Percentiles rank a stretch among this genome's conserved stretches.
phyloP scores from a whole-genome alignment of 2,797 vertebrate genomes.

The Pachyuromys duprasi region DNA sequence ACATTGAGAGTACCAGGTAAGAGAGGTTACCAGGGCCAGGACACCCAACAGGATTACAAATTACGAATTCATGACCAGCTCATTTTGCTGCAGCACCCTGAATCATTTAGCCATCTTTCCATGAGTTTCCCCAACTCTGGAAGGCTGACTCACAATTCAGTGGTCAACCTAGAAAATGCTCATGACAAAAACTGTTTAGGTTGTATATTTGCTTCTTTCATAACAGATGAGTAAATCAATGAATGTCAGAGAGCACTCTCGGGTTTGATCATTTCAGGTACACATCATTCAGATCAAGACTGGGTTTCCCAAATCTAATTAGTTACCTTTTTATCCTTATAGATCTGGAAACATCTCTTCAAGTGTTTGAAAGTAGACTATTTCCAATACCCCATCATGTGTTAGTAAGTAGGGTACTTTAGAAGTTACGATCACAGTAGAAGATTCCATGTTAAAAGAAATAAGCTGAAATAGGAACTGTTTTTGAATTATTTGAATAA shows the following conservation, averaged over 20 bases:
- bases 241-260: neutral
- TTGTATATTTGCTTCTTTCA: neutral
- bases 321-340: slow-evolving; percentile 38
- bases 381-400: neutral
- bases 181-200: neutral
- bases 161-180: slow-evolving; percentile 59
- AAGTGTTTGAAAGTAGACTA: slow-evolving; percentile 31
- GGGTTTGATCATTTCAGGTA: slow-evolving; percentile 35
- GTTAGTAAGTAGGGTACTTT: neutral
- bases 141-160: slow-evolving; percentile 68
- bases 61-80: slow-evolving; percentile 72
- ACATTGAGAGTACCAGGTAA: neutral
- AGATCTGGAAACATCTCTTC: neutral
- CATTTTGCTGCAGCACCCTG: slow-evolving; percentile 74
- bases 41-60: slow-evolving; percentile 40
- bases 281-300: slow-evolving; percentile 20
- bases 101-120: slow-evolving; percentile 79
- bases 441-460: slow-evolving; percentile 40
- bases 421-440: slow-evolving; percentile 4
- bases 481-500: slow-evolving; percentile 44
- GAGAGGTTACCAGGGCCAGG: slow-evolving; percentile 9
- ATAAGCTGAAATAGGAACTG: slow-evolving; percentile 23
- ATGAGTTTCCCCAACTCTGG: slow-evolving; percentile 78
- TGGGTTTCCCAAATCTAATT: slow-evolving; percentile 9
- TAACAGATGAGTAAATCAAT: neutral